Base-by-base conservation (phyloP, 1,140 invertebrate species). In the Pogonognathellus flavescens region DNA sequence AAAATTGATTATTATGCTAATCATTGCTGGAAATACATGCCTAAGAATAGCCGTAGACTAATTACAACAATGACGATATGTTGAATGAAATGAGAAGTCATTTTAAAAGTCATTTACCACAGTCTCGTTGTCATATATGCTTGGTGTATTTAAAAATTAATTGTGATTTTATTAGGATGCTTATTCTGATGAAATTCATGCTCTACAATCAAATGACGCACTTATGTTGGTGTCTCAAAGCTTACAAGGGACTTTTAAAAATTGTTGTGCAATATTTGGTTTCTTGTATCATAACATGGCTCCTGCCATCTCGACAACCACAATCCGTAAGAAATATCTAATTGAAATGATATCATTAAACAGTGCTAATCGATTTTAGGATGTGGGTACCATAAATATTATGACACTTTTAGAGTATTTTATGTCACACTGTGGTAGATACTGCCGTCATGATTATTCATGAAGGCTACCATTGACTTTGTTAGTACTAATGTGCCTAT, bases 271-370 rank as follows among this genome's bases (percentile, higher is more conserved):
- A 57, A 62, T 52, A n/a, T 53, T 85, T 52, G 62, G 72, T 11
- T 85, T 85, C 25, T 57, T 85, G 20, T 85, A 81, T 16, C 55
- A 85, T 20, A 72, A 85, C 53, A 59, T 85, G 76, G 76, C 84
- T 31, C 84, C 84, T 14, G 25, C 55, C 2, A 81, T 85, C 10
- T 52, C 84, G 7, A 59, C 84, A n/a, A 85, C 84, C n/a, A 85
- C 41, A 20, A 25, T 50, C 9, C 72, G 83, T 76, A n/a, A 49
- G 70, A 0, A 25, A 7, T 2, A 13, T 57, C 53, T n/a, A n/a
- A n/a, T n/a, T n/a, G 53, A 2, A 57, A 57, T 14, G 10, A 57
- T 57, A 57, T n/a, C 2, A 57, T 57, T 14, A 14, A 14, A 14
- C 9, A 4, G 53, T n/a, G 2, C 9, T 57, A 57, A 57, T 13